Conservation (phyloP, 2,797 vertebrate species). For the Mycteria americana region DNA sequence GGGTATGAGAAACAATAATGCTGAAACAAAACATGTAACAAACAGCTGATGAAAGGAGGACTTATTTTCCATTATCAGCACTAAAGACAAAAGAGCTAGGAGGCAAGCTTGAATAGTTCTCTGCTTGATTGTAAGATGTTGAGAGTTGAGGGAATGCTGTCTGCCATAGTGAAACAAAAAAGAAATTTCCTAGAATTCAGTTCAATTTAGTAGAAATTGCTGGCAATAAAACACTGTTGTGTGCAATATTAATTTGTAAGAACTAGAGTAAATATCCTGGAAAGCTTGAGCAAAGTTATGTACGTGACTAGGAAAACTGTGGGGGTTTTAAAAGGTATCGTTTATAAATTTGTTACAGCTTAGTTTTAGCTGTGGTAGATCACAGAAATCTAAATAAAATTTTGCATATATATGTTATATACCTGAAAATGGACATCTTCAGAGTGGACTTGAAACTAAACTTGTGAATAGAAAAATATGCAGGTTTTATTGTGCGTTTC, state of each 20-base stretch:
- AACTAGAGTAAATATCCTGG: not conserved
- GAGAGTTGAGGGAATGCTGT: not conserved
- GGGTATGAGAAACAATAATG: not conserved
- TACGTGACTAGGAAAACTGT: not conserved
- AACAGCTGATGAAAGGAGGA: not conserved
- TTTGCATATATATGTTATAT: not conserved
- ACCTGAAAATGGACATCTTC: not conserved
- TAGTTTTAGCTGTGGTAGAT: not conserved
- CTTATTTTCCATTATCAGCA: not conserved
- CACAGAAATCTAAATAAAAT: not conserved
- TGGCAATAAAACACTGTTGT: not conserved
- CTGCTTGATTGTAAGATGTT: not conserved
- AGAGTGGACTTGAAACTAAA: not conserved
- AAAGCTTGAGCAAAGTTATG: not conserved
- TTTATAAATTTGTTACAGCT: not conserved
- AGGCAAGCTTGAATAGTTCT: not conserved
- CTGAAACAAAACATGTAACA: not conserved
- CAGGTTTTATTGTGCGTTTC: not conserved
- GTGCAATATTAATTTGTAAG: not conserved
- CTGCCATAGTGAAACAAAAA: not conserved
- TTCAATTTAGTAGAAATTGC: not conserved
- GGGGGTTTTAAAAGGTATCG: not conserved
- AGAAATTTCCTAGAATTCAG: not conserved
- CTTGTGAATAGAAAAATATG: not conserved
- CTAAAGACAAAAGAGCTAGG: not conserved